Base-by-base conservation (phyloP, 2,888 invertebrate species). In the Drosophila flavopinicola region DNA sequence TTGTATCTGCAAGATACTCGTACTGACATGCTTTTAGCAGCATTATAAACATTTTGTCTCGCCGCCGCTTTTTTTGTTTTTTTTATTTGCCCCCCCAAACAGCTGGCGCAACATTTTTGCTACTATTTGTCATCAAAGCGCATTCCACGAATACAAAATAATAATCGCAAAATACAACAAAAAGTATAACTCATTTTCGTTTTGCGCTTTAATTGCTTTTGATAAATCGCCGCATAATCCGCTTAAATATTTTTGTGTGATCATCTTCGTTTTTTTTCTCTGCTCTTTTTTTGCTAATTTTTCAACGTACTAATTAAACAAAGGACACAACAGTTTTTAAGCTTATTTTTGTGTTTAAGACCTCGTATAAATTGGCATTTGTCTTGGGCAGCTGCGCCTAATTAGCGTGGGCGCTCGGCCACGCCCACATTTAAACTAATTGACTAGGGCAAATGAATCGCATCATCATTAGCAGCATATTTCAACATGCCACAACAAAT, bases 141-240 rank as follows among this genome's bases (percentile, higher is more conserved):
- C 83, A 83, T 80, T 79, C 80, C 80, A 45, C 79, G 80, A 80
- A 78, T 63, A 39, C 63, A 42, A 66, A 65, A 54, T 66, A 60
- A 65, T 53, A 59, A 63, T 74, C 70, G 67, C 32, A 60, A 53
- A 57, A 51, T 64, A 53, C n/a, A n/a, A n/a, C n/a, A n/a, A n/a
- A n/a, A n/a, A n/a, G n/a, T n/a, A 67, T 54, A 64, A 66, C 58
- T 66, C 69, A 75, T 76, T 68, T 63, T 71, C 57, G 48, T 57
- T 30, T 44, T 60, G 73, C 76, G 76, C 75, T 83, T 83, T 83
- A 83, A 83, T 83, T 83, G 86, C 84, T 69, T 83, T 85, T 85
- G 83, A 83, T 83, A 83, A 83, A 83, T 83, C 84, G 85, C 79
- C 84, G 79, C 83, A 68, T 83, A 83, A 83, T 80, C 83, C 86